Base-by-base conservation (phyloP, 2,797 vertebrate species). In the Sebastes reedi region DNA sequence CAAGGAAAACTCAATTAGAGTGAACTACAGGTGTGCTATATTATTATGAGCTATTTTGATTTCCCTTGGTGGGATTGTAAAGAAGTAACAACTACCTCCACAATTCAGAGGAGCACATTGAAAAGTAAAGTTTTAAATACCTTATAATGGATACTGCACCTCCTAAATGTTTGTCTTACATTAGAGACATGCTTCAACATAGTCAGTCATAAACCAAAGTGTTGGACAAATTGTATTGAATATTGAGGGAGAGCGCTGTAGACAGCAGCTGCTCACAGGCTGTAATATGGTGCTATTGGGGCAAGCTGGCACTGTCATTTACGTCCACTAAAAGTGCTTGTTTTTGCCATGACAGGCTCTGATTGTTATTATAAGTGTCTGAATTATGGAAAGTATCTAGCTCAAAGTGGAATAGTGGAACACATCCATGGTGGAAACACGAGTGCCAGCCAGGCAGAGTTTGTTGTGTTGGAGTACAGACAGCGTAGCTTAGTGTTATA, bases 11-110 rank as follows among this genome's bases (percentile, higher is more conserved):
- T 54, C 39, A 70, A 60, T 77, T 70, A 73, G 20, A 36, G 46
- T 42, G n/a, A 72, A 39, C 22, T 25, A 77, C 32, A 74, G 70
- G 69, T 71, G 56, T 71, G 25, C 42, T 30, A 10, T 56, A 72
- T 72, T 72, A 54, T 61, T 39, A 73, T 7, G 6, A 55, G 55
- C 16, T 69, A 16, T 29, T 61, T 18, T n/a, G 6, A 52, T 18
- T 30, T 34, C 68, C 20, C 30, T 24, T 22, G 16, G n/a, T n/a
- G 42, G 36, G 25, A 42, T n/a, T 60, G 39, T 36, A 65, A 69
- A 65, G 4, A 61, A 68, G 20, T 52, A 8, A 67, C 1, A 11
- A 18, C 20, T 5, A 58, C 4, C 32, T 27, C 10, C 34, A 62
- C 5, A 73, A 13, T 52, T 68, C 14, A 39, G 20, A 78, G 4